phyloP scores from a whole-genome alignment of 1,140 invertebrate genomes.

The Drosophila kohkoa region DNA sequence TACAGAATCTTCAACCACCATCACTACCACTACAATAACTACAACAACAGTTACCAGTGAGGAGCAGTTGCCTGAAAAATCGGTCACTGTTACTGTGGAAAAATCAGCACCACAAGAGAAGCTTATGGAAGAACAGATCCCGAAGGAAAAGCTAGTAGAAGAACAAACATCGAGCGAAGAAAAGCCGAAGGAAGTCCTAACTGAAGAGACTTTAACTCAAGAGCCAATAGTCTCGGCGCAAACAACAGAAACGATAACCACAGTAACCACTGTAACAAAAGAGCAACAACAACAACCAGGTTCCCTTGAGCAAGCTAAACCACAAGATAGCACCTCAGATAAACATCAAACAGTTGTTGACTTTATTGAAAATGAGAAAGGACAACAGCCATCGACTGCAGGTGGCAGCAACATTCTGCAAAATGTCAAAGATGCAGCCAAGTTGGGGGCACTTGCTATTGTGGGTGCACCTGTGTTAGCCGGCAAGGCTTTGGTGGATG shows the following conservation, averaged over 20 bases:
- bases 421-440: slow-evolving; percentile 92
- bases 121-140: neutral
- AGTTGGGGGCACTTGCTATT: slow-evolving; percentile 92
- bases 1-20: slow-evolving; percentile 55
- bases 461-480: slow-evolving; percentile 92
- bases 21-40: slow-evolving; percentile 52
- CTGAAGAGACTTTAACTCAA: neutral
- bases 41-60: slow-evolving; percentile 49
- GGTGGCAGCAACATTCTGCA: slow-evolving; percentile 60
- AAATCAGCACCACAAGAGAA: neutral
- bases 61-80: slow-evolving; percentile 30
- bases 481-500: slow-evolving; percentile 92
- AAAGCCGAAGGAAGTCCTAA: neutral
- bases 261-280: slow-evolving; percentile 35
- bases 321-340: neutral
- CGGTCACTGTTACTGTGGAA: slow-evolving; percentile 24
- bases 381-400: neutral
- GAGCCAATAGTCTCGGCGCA: neutral
- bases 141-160: neutral
- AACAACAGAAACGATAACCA: slow-evolving; percentile 28
- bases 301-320: slow-evolving; percentile 37
- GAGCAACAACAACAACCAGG: slow-evolving; percentile 40
- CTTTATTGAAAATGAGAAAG: slow-evolving; percentile 67
- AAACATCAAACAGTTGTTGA: slow-evolving; percentile 64
- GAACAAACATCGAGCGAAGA: neutral